phyloP scores from a whole-genome alignment of 2,113 vertebrate genomes.

The Amazona vittata region DNA sequence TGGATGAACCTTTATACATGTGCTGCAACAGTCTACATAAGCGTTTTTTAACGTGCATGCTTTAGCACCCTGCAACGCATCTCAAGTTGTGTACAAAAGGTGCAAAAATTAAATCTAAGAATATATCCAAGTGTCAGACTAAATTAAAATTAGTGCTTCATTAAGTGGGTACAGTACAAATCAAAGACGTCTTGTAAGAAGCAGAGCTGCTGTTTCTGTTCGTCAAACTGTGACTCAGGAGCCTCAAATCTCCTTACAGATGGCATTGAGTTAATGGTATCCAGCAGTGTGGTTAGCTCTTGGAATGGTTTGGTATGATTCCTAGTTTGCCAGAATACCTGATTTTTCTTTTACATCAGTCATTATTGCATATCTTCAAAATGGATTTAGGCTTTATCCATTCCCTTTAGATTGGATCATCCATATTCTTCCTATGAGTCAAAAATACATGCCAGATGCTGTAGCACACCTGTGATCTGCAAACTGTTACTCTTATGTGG shows the following conservation, averaged over 20 bases:
- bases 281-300: not conserved
- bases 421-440: not conserved
- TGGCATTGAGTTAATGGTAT: not conserved
- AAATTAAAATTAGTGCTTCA: slow-evolving; percentile 20
- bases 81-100: not conserved
- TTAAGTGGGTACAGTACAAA: not conserved
- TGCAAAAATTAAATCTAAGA: slow-evolving; percentile 25
- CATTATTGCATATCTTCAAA: not conserved
- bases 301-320: not conserved
- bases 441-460: not conserved
- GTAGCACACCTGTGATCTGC: not conserved
- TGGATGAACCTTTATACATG: not conserved
- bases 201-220: not conserved
- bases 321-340: not conserved
- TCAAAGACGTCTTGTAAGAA: not conserved
- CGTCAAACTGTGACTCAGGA: not conserved
- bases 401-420: not conserved
- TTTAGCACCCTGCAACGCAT: not conserved
- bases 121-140: slow-evolving; percentile 29
- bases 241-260: not conserved
- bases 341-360: not conserved
- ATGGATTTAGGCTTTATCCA: not conserved
- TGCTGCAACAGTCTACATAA: not conserved
- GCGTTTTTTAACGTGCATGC: not conserved
- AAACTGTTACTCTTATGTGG: not conserved